Conservation (phyloP, 2,888 invertebrate genomes). For the Kryphioiulus occultus region DNA sequence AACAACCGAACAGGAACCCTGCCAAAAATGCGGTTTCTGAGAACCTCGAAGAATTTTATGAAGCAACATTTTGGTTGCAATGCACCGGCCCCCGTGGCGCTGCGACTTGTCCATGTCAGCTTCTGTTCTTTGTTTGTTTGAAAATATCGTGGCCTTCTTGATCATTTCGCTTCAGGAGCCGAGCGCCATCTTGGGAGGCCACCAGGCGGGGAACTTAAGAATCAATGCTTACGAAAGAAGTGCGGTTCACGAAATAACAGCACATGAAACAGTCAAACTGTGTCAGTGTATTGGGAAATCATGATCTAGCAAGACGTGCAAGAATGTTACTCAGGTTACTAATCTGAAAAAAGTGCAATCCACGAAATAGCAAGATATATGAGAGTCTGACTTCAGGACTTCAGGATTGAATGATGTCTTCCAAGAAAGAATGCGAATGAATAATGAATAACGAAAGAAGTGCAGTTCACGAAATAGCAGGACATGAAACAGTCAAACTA, state of each 20-base stretch:
- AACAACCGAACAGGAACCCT: background rate
- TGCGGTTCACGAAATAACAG: background rate
- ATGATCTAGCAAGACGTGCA: no score
- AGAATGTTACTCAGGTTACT: background rate
- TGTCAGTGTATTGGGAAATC: background rate
- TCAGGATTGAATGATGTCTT: no score
- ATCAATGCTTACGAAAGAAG: background rate
- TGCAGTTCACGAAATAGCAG: no score
- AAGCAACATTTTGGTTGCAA: background rate
- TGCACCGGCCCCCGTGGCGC: background rate
- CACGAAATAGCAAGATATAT: background rate
- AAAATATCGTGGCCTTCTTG: background rate
- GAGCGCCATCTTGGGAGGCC: background rate
- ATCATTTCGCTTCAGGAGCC: background rate
- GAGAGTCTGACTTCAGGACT: no score
- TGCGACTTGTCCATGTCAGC: background rate
- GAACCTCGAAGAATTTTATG: background rate
- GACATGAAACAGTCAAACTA: no score
- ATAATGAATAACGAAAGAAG: no score
- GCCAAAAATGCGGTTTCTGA: conserved; percentile 11
- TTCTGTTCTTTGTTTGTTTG: background rate
- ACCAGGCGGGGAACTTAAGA: background rate
- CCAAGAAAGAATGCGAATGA: no score
- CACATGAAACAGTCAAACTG: background rate
- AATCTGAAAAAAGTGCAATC: background rate